A percentile compares a stretch with the other conserved stretches of the same genome.
These are phyloP conservation scores for Synergus japonicus DNA, from an alignment of 2,888 invertebrate genomes.

Conservation along the genomic window DNA sequence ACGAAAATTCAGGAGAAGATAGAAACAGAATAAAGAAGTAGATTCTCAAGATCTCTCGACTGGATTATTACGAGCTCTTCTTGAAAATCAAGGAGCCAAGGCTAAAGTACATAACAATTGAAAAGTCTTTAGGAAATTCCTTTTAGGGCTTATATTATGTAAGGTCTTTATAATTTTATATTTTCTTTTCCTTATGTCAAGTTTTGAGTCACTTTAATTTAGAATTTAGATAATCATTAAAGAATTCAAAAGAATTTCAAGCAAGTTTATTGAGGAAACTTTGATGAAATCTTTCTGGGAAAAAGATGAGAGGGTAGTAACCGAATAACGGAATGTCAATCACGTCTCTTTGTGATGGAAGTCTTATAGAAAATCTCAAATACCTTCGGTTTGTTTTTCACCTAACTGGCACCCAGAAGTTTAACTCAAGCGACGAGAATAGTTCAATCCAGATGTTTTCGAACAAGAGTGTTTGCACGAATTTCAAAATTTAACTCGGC, in stretches of 20 bases:
- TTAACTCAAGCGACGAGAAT: constrained; percentile 19
- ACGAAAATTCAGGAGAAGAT: not conserved
- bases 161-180: not conserved
- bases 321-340: constrained; percentile 26
- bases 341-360: constrained; percentile 1
- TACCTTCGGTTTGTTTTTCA: constrained; percentile 8
- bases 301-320: not conserved
- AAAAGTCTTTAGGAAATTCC: not conserved
- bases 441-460: constrained; percentile 36
- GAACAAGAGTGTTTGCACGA: constrained; percentile 34
- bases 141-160: not conserved
- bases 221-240: not conserved
- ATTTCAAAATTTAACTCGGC: constrained; percentile 26
- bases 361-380: constrained; percentile 28
- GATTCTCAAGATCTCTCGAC: not conserved
- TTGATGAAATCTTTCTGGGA: not conserved
- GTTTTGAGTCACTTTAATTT: not conserved
- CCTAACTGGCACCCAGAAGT: constrained; percentile 11
- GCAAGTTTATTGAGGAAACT: not conserved
- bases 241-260: no score
- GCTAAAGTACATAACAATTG: not conserved
- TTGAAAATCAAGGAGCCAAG: not conserved
- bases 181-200: not conserved
- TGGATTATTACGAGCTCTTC: constrained; percentile 5
- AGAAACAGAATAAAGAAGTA: not conserved